Base-by-base conservation (phyloP, 1,140 invertebrate species). In the Hyles vespertilio region DNA sequence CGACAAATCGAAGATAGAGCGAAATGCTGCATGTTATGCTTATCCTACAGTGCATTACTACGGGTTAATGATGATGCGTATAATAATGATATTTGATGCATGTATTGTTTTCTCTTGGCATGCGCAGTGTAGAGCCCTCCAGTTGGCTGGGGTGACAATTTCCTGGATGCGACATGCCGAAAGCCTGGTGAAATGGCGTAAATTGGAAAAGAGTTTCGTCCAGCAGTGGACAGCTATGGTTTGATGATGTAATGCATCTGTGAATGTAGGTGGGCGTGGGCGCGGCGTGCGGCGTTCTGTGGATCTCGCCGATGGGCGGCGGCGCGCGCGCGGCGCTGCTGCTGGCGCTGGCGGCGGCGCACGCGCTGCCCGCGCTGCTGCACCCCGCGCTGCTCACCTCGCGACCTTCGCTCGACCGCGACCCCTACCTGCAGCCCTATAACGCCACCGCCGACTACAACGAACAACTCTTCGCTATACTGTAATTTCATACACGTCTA, bases 201-300 rank as follows among this genome's bases (percentile, higher is more conserved):
- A 22, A 22, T 22, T 22, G 22, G 2, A 22, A 22, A 22, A 22
- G 22, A 2, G 22, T 22, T 22, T 22, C 22, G 22, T 22, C 22
- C 22, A 22, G 22, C 22, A 22, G 22, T 22, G 22, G 22, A 22
- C 22, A 22, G 22, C 22, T 22, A 22, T 22, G 22, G 22, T 22
- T 22, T 45, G 32, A 33, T 45, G 36, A 48, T 22, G 12, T 5
- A 8, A 44, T 44, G 34, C 5, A 3, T 44, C 22, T 22, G 22
- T 22, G 22, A 22, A 43, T 48, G 10, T 46, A 88, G 83, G 65
- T 86, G 58, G 85, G 78, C 22, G 84, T 74, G 5, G 79, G 72
- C 1, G 74, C 74, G 47, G 63, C 74, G n/a, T 85, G 84, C 58
- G 79, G 79, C 22, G 77, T 72, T 33, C 58, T 87, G 51, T 87